These are phyloP conservation scores for Eupithecia inturbata DNA, from an alignment of 2,888 invertebrate genomes.

Conservation along the genomic window DNA sequence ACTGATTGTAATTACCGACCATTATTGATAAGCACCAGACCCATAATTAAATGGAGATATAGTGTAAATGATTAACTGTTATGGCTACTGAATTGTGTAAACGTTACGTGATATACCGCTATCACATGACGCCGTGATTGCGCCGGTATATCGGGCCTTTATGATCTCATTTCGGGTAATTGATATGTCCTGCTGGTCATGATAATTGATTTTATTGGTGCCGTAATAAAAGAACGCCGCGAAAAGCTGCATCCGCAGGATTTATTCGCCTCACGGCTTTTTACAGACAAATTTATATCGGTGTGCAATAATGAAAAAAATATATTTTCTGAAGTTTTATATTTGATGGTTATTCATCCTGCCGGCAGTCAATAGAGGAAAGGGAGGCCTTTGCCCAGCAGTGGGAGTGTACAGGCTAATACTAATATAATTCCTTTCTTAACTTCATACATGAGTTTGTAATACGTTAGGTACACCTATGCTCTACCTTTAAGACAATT, in stretches of 20 bases:
- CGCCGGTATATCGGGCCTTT: conserved; percentile 43
- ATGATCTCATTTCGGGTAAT: conserved; percentile 45
- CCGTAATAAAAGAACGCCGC: conserved; percentile 29
- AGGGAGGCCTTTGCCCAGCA: not conserved
- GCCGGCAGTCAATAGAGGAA: not conserved
- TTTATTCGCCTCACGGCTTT: conserved; percentile 12
- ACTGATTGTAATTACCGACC: conserved; percentile 58
- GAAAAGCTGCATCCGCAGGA: conserved; percentile 23
- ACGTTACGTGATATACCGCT: conserved; percentile 45
- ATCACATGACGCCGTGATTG: conserved; percentile 44
- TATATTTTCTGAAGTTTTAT: not conserved
- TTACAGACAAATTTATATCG: conserved; percentile 5
- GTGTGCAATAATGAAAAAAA: not conserved
- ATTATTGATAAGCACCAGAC: conserved; percentile 64
- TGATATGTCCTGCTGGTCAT: conserved; percentile 42
- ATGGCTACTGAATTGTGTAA: conserved; percentile 46
- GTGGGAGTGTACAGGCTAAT: not conserved
- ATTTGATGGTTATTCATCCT: not conserved
- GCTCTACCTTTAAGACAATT: not conserved
- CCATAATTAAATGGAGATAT: conserved; percentile 57
- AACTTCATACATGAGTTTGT: not conserved
- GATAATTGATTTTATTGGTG: conserved; percentile 44
- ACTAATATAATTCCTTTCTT: not conserved
- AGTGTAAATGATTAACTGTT: conserved; percentile 53
- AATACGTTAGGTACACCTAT: not conserved